Evolutionary conservation across 2,888 invertebrate genomes (phyloP), one percentile per base, ranked within the genome.

Genomic region (Eretmocerus hayati): DNA sequence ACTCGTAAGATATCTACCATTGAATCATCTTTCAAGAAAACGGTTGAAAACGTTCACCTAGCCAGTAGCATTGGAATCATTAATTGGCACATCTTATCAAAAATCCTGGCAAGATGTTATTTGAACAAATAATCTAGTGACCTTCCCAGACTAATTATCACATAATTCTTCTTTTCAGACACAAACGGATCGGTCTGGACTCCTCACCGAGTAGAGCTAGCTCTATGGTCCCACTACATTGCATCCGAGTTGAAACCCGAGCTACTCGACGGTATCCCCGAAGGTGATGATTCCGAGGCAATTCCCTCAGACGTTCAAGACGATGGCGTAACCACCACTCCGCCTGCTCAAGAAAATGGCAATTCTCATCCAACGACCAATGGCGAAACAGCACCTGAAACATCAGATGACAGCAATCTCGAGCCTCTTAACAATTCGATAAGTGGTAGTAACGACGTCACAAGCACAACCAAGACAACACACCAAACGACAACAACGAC

Each of bases 171-270:
- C 20, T 9, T 37, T 50, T 11, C 65, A 75, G 75, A 69, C 57
- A 64, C 67, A 46, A 72, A 71, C 48, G 71, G 68, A 35, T 67
- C 64, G 36, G 60, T 62, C 33, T 81, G 80, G 79, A 79, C 74
- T 53, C 74, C 78, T 19, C 80, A 80, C 65, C 81, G 81, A 75
- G 90, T 94, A 48, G 94, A 95, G 73, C 73, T 94, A 65, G 89
- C 93, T 37, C 72, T 95, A 62, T 95, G 94, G 94, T 88, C 94
- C 48, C 92, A 93, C 74, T 87, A 87, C 70, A 84, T 92, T 48
- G 83, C 90, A 56, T 84, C 85, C 53, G 90, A 92, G 63, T 71
- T 89, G 60, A 87, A 86, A 71, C 91, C 92, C 30, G 86, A 89
- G 64, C 73, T 93, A 56, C 77, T 93, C 57, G 87, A 89, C 61